Base-by-base conservation (phyloP, 2,113 vertebrate species). In the Tachysurus vachellii region DNA sequence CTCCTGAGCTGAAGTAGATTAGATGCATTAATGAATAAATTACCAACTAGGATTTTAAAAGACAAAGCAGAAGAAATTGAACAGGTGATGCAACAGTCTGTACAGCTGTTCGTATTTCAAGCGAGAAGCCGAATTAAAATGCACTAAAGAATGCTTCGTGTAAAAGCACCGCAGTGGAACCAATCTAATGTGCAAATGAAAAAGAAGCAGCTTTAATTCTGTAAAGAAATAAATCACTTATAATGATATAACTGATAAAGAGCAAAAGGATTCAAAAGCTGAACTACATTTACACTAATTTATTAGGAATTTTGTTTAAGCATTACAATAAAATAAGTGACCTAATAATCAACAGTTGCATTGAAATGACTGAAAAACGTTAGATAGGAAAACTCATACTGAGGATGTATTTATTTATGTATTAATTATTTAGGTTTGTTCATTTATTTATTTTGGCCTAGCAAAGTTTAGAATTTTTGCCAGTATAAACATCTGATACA, bases 61-160 rank as follows among this genome's bases (percentile, higher is more conserved):
- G 50, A 77, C 70, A 82, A 81, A 68, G 50, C 19, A 71, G 53
- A 57, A 14, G 36, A 50, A 79, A 53, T 19, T 68, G 50, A 77
- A 26, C 4, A 83, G 81, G 80, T 83, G 84, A 88, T 86, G 80
- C 71, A 88, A 86, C 84, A 42, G 3, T n/a, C 59, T 75, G 76
- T 57, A 47, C 50, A 70, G 64, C 76, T 82, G 84, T 44, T 64
- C 77, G 23, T 6, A 10, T 85, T 56, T 68, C 61, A 85, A 79
- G 62, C 73, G 23, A 66, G 21, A 28, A 42, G 61, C 42, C 66
- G 81, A 83, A 66, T 50, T 28, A 50, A 76, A 76, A 42, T 5
- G 21, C 23, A 21, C 6, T 76, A 7, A 75, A 75, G 13, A 47
- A n/a, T 19, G 31, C 44, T 42, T 50, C 68, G 17, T 12, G 4